These are phyloP conservation scores for Protonemura montana DNA, from an alignment of 2,888 invertebrate species.

Conservation along the genomic window DNA sequence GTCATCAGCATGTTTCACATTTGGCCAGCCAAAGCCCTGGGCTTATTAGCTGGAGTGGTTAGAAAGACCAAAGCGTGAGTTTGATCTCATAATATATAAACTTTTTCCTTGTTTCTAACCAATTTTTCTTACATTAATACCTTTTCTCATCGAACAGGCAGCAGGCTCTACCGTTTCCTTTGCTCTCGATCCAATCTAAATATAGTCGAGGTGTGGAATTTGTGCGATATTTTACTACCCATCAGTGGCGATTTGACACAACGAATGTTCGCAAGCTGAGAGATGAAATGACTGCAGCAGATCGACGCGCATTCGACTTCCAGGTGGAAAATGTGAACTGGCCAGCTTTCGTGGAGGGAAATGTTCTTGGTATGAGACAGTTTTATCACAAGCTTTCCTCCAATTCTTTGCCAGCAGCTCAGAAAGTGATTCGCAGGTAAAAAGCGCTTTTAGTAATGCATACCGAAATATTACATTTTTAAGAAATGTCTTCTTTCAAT, in stretches of 20 bases:
- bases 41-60: neutral
- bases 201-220: conserved; percentile 61
- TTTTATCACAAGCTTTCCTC: conserved; percentile 62
- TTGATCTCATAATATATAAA: neutral
- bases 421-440: neutral
- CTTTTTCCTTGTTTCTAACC: neutral
- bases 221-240: conserved; percentile 62
- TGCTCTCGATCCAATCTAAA: conserved; percentile 62
- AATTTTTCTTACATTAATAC: neutral
- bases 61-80: conserved; percentile 28
- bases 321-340: conserved; percentile 62
- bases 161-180: conserved; percentile 54
- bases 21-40: conserved; percentile 17
- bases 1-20: conserved; percentile 7
- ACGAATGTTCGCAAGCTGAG: conserved; percentile 55
- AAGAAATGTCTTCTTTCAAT: too few species aligned
- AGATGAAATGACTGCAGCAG: conserved; percentile 54
- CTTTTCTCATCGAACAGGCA: neutral
- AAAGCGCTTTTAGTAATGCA: too few species aligned
- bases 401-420: conserved; percentile 47
- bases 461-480: too few species aligned
- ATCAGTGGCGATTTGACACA: conserved; percentile 61
- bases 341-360: conserved; percentile 62
- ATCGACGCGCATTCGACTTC: conserved; percentile 59
- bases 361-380: conserved; percentile 62